Percentiles rank a stretch among this genome's conserved stretches.
Evolutionary conservation across 1,140 invertebrate species (phyloP).

Genomic region (Drosophila guanche): DNA sequence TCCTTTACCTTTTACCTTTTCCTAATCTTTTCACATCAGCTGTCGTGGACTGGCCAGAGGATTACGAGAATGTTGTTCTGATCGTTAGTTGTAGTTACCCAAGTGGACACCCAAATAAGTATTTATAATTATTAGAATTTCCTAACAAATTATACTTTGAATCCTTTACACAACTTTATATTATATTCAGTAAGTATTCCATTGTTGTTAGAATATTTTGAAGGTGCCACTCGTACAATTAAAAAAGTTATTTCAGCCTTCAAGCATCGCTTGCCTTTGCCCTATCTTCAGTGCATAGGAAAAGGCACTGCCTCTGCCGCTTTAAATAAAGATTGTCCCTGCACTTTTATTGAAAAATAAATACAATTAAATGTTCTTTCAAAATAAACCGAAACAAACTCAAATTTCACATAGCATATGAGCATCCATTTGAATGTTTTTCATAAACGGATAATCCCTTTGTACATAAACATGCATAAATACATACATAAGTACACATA

Average conservation of each 20-base stretch:
- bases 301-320: no score
- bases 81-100: neutral
- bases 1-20: neutral
- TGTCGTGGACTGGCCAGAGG: slow-evolving; percentile 4
- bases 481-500: slow-evolving; percentile 9
- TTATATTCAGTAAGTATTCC: no score
- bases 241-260: no score
- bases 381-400: slow-evolving; percentile 5
- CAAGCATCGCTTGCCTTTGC: no score
- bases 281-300: no score
- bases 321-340: neutral
- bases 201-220: no score
- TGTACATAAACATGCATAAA: slow-evolving; percentile 11
- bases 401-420: neutral
- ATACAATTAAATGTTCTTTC: slow-evolving; percentile 7
- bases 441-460: slow-evolving; percentile 34
- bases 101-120: neutral
- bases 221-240: no score
- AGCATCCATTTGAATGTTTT: slow-evolving; percentile 30
- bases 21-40: slow-evolving; percentile 4
- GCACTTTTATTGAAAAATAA: slow-evolving; percentile 13
- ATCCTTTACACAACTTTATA: no score
- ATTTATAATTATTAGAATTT: neutral
- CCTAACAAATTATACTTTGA: no score
- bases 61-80: neutral